A percentile compares a stretch with the other conserved stretches of the same genome.
phyloP scores from a whole-genome alignment of 2,888 invertebrate species.

The Apamea anceps region DNA sequence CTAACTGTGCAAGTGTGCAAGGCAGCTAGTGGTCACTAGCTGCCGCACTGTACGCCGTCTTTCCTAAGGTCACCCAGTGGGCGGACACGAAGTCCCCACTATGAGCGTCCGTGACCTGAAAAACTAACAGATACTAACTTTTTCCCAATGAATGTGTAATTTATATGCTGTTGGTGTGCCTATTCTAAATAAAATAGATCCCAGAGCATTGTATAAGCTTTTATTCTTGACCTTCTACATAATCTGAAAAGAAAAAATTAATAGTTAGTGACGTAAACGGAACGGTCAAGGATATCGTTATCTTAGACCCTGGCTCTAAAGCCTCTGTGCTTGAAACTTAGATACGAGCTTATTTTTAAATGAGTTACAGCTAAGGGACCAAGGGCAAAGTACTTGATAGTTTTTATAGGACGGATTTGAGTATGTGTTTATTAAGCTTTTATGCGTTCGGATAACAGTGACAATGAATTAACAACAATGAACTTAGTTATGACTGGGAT shows the following conservation, averaged over 20 bases:
- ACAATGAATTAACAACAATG: neutral
- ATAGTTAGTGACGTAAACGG: neutral
- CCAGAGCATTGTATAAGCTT: neutral
- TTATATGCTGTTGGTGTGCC: neutral
- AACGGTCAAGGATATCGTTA: neutral
- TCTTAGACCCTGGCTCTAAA: neutral
- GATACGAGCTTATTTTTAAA: slow-evolving; percentile 17
- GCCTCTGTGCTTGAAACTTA: slow-evolving; percentile 16
- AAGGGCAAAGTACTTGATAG: neutral
- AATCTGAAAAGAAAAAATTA: neutral
- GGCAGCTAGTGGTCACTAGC: too few species aligned
- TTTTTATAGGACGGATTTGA: neutral
- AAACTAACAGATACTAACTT: neutral
- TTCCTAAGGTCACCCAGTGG: too few species aligned
- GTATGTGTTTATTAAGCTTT: neutral
- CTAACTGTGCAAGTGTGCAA: too few species aligned
- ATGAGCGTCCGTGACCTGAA: neutral
- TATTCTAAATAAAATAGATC: neutral
- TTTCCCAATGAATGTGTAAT: neutral
- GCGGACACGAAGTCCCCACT: neutral
- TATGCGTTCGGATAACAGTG: neutral
- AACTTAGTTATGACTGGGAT: neutral
- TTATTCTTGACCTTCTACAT: neutral
- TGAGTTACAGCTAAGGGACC: neutral
- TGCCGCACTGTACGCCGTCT: too few species aligned